Conservation (phyloP, 2,113 vertebrate species). For the Anser brachyrhynchus region DNA sequence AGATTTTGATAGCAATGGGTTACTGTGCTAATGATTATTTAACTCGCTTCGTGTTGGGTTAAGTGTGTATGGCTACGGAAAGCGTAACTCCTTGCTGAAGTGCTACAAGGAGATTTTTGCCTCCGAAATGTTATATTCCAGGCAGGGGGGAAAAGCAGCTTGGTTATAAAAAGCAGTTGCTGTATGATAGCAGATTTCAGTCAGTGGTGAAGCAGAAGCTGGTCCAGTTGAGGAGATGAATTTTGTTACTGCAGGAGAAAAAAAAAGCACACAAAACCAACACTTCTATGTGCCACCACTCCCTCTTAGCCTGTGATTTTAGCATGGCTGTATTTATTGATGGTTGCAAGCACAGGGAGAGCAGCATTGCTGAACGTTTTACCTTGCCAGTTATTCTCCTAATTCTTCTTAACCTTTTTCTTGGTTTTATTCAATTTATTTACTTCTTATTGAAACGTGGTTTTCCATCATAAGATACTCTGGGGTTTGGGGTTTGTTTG, state of each 20-base stretch:
- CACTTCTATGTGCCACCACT: not conserved
- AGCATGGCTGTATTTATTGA: not conserved
- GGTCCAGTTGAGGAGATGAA: not conserved
- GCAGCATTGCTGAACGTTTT: not conserved
- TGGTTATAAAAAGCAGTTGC: not conserved
- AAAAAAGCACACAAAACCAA: not conserved
- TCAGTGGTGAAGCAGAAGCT: conserved; percentile 14
- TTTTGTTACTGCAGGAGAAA: not conserved
- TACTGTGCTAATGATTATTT: conserved; percentile 62
- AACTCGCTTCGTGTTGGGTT: conserved; percentile 51
- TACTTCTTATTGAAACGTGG: not conserved
- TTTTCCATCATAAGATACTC: not conserved
- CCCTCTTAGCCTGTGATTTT: not conserved
- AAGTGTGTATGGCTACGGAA: conserved; percentile 44
- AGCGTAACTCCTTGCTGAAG: conserved; percentile 12
- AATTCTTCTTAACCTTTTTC: not conserved
- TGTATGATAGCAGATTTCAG: not conserved
- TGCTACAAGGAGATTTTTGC: not conserved
- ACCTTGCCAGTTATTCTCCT: not conserved
- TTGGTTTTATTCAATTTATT: not conserved
- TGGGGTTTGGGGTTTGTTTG: not conserved
- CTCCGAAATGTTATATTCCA: conserved; percentile 25
- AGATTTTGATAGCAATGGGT: conserved; percentile 69
- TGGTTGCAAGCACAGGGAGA: not conserved
- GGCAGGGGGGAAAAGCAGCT: not conserved